Base-by-base conservation (phyloP, 2,888 invertebrate genomes). In the Pyrrhosoma nymphula region DNA sequence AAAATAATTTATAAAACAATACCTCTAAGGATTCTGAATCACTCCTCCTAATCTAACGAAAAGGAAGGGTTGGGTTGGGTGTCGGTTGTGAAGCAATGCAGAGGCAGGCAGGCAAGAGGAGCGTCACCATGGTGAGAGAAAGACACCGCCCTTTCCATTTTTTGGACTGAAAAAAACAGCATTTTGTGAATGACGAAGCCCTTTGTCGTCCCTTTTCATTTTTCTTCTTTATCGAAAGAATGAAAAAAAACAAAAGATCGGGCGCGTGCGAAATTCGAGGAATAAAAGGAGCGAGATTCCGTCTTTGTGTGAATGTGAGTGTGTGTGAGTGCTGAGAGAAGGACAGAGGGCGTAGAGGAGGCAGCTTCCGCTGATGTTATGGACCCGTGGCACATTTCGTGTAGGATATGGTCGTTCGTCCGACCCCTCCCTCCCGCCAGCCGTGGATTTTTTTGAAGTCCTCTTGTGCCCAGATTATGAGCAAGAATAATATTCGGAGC, bases 191-290 rank as follows among this genome's bases (percentile, higher is more conserved):
- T 12, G 60, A 60, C 18, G 60, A 60, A 60, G 60, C 60, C 60
- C 60, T 60, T 20, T 60, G 60, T 60, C 60, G 60, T 20, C 23
- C n/a, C 26, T 10, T 63, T 69, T 69, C 69, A 69, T 69, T 69
- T 69, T 69, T 69, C 69, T 69, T n/a, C 69, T 69, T n/a, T n/a
- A 69, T 69, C 69, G 69, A 69, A n/a, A 69, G 60, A 60, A 47
- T 47, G 60, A 60, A 60, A 20, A 60, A 20, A 60, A 60, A 60
- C 16, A 69, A 69, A 69, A 23, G 23, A 26, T 4, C 23, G n/a
- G 4, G 69, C 23, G 69, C n/a, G 69, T 69, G 69, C 26, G 69
- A 69, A 69, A 69, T 69, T 69, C 6, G 12, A 23, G 26, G n/a
- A 69, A 69, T 26, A 69, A 69, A 47, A 47, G 47, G 47, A 47